Evolutionary conservation across 2,888 invertebrate genomes (phyloP).

Genomic region (Branchipolynoe longqiensis): DNA sequence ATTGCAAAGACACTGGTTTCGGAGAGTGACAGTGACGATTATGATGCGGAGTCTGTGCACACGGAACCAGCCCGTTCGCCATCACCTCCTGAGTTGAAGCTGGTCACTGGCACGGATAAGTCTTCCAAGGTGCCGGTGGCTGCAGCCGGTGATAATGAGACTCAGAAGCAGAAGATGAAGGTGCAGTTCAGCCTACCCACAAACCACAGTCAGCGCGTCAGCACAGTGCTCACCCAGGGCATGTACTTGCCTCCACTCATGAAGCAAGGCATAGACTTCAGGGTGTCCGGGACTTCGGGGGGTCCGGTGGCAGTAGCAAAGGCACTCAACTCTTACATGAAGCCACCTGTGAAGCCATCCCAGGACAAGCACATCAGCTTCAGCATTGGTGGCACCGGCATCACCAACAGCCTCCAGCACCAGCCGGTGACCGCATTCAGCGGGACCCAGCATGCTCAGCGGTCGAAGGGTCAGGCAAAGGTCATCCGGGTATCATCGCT

Average conservation of each 20-base stretch:
- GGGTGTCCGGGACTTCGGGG: constrained; percentile 22
- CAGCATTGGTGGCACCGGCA: constrained; percentile 12
- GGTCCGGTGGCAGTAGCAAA: constrained; percentile 41
- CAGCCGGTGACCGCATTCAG: background rate
- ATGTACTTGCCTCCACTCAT: constrained; percentile 41
- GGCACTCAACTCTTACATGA: constrained; percentile 6
- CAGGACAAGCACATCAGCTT: background rate
- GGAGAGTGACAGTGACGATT: background rate
- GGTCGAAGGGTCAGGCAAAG: constrained; percentile 9
- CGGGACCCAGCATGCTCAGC: background rate
- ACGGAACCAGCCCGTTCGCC: constrained; percentile 37
- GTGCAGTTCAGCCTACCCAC: constrained; percentile 36
- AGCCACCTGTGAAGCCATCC: background rate
- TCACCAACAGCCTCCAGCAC: background rate
- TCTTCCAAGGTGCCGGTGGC: background rate
- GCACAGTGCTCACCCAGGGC: constrained; percentile 21
- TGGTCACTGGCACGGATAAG: background rate
- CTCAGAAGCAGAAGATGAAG: constrained; percentile 22
- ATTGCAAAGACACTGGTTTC: background rate
- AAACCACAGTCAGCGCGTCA: constrained; percentile 11
- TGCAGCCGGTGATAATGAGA: background rate
- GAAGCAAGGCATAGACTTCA: constrained; percentile 55
- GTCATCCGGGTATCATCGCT: constrained; percentile 15
- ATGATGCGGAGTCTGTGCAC: background rate
- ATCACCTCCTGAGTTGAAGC: constrained; percentile 10